Percentiles rank a stretch among this genome's conserved stretches.
These are phyloP conservation scores for Chymomyza amoena DNA, from an alignment of 2,888 invertebrate species.

Conservation along the genomic window DNA sequence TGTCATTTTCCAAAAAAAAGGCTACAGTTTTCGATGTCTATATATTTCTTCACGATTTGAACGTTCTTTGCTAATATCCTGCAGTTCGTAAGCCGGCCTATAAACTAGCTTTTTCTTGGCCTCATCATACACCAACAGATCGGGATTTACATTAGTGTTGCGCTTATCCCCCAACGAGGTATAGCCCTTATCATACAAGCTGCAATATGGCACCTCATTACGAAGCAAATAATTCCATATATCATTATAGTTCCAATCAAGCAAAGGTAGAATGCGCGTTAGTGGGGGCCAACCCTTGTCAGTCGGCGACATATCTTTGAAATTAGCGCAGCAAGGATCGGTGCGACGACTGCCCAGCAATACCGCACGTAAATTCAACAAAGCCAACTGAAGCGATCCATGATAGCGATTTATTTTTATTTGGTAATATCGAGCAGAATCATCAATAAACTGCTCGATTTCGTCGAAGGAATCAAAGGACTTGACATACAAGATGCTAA, in stretches of 20 bases:
- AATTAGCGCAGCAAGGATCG: slow-evolving; percentile 89
- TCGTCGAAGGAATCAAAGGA: slow-evolving; percentile 43
- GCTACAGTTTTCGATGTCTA: slow-evolving; percentile 33
- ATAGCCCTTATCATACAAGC: slow-evolving; percentile 92
- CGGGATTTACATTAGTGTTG: slow-evolving; percentile 89
- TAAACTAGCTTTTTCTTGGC: slow-evolving; percentile 80
- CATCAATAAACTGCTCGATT: slow-evolving; percentile 40
- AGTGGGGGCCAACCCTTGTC: too few relatives aligned
- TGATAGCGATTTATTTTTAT: slow-evolving; percentile 83
- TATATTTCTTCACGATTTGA: too few relatives aligned
- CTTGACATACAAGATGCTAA: slow-evolving; percentile 36
- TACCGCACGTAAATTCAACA: slow-evolving; percentile 84
- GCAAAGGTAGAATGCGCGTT: too few relatives aligned
- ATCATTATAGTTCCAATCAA: too few relatives aligned
- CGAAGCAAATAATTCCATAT: slow-evolving; percentile 92
- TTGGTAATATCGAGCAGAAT: slow-evolving; percentile 80
- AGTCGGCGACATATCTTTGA: too few relatives aligned
- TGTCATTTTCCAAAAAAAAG: too few relatives aligned
- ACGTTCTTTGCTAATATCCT: too few relatives aligned
- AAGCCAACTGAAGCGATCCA: slow-evolving; percentile 85
- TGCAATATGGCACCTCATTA: slow-evolving; percentile 91
- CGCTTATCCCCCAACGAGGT: slow-evolving; percentile 90
- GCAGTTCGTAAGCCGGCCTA: too few relatives aligned
- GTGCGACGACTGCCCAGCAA: slow-evolving; percentile 93
- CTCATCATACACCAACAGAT: slow-evolving; percentile 80